phyloP scores from a whole-genome alignment of 2,113 vertebrate species.

The Casuarius casuarius region DNA sequence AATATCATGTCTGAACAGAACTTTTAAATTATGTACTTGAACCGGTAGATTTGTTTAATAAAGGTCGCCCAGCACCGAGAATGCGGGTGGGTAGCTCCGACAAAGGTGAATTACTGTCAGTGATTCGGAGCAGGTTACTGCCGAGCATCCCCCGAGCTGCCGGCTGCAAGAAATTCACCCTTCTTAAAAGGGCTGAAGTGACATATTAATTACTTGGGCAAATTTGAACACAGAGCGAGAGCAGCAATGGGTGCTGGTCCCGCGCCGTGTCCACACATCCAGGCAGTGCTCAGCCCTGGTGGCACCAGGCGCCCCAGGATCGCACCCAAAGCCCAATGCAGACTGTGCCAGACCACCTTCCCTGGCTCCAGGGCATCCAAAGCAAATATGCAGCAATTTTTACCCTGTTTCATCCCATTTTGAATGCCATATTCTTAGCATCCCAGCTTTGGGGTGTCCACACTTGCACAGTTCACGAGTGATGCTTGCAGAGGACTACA shows the following conservation, averaged over 20 bases:
- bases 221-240: neutral
- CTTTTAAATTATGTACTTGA: slow-evolving; percentile 36
- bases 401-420: accelerated
- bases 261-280: accelerated
- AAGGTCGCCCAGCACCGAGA: neutral
- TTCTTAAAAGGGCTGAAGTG: neutral
- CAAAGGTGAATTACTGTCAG: neutral
- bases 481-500: too few species aligned
- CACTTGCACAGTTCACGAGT: neutral
- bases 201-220: neutral
- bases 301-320: neutral
- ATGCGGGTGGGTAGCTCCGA: neutral
- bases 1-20: slow-evolving; percentile 52
- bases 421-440: neutral
- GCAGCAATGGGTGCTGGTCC: neutral
- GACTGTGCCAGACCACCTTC: neutral
- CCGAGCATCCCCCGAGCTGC: neutral
- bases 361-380: neutral
- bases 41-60: slow-evolving; percentile 45
- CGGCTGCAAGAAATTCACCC: accelerated
- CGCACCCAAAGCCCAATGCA: accelerated
- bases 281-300: too few species aligned
- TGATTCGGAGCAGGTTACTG: neutral
- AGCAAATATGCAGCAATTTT: accelerated
- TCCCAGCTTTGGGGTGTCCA: accelerated